Evolutionary conservation across 2,113 vertebrate genomes (phyloP).

Genomic region (Entelurus aequoreus): DNA sequence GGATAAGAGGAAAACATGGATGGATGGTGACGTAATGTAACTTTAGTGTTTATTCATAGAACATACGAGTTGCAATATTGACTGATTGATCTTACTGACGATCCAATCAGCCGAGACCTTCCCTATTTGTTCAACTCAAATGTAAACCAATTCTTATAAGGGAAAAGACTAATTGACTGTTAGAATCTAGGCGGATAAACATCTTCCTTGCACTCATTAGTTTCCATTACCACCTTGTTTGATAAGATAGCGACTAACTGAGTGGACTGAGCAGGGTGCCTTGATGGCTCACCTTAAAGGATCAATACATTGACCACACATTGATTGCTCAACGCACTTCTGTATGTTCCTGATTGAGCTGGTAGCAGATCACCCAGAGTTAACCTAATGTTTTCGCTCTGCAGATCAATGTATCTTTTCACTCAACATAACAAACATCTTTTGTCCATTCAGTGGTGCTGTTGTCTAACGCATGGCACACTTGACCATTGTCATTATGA

Average conservation of each 20-base stretch:
- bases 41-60: too few relatives aligned
- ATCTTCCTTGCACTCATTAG: constrained; percentile 9
- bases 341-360: constrained; percentile 36
- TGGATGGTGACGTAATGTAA: too few relatives aligned
- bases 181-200: constrained; percentile 19
- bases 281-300: constrained; percentile 31
- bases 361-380: constrained; percentile 35
- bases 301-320: constrained; percentile 52
- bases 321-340: constrained; percentile 38
- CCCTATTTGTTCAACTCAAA: too few relatives aligned
- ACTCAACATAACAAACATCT: background rate
- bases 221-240: constrained; percentile 35
- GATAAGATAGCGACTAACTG: constrained; percentile 20
- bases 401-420: background rate
- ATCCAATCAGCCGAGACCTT: too few relatives aligned
- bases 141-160: too few relatives aligned
- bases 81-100: too few relatives aligned
- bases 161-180: background rate
- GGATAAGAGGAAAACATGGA: too few relatives aligned
- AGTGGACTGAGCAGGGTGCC: constrained; percentile 20
- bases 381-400: constrained; percentile 4
- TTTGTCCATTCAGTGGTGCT: too few relatives aligned
- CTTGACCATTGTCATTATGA: too few relatives aligned
- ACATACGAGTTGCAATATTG: too few relatives aligned
- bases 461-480: too few relatives aligned